Base-by-base conservation (phyloP, 2,797 vertebrate species). In the Molossus molossus region DNA sequence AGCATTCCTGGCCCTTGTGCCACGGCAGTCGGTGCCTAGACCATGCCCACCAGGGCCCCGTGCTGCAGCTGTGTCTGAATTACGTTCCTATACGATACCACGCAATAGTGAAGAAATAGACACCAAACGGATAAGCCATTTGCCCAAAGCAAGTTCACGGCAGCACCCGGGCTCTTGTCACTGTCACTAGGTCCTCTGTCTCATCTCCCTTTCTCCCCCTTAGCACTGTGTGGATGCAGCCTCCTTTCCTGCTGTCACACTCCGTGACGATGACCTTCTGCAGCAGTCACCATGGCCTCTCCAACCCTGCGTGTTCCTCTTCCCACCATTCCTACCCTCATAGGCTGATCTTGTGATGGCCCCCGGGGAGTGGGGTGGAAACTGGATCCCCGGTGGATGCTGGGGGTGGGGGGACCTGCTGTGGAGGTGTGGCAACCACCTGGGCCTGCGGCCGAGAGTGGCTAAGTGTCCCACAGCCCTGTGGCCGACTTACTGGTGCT, bases 401-500 rank as follows among this genome's bases (percentile, higher is more conserved):
- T 87, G 77, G 27, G 53, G n/a, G 25, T 20, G 81, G 62, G 62
- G 53, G 20, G 33, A 33, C 33, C 58, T 29, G 6, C 3, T 7
- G 3, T 23, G n/a, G 14, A 48, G 45, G 21, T 17, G 3, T 14
- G n/a, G 45, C 6, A 5, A 70, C 21, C 29, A 18, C 37, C n/a
- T 6, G 27, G 77, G 45, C 27, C 29, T 10, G 5, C 33, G 55
- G n/a, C 37, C 14, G 62, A 17, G 18, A 33, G 45, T 50, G 53
- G 69, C 21, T 1, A 2, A 77, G 1, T 9, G 40, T n/a, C 60
- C 27, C 5, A 13, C 29, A 65, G 72, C 37, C 50, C 55, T 1
- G 18, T 6, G 72, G 40, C 33, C 8, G 9, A 92, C 99, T 99
- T 98, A 99, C 99, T 98, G 94, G 98, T 98, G 0, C 98, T 98